These are phyloP conservation scores for Danio jaintianensis DNA, from an alignment of 2,797 vertebrate species.

Conservation along the genomic window DNA sequence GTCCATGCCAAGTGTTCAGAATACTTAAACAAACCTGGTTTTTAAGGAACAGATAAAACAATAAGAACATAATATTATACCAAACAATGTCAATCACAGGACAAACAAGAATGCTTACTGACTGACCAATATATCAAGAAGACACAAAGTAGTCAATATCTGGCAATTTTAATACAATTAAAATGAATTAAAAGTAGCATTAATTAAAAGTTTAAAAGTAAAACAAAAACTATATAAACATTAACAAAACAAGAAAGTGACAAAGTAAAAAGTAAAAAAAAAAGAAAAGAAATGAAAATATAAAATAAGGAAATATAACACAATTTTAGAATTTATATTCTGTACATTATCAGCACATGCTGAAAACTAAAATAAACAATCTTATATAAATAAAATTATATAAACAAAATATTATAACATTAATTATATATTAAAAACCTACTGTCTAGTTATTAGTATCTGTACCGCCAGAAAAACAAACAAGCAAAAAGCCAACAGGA, in stretches of 20 bases:
- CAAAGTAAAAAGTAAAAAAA: too few relatives aligned
- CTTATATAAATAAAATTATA: background rate
- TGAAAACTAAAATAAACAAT: background rate
- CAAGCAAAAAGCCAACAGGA: background rate
- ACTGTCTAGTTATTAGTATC: background rate
- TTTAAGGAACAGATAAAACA: conserved; percentile 18
- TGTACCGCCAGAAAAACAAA: background rate
- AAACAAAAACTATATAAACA: too few relatives aligned
- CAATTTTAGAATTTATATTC: background rate
- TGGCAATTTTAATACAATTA: too few relatives aligned
- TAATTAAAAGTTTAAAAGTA: too few relatives aligned
- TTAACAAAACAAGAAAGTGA: too few relatives aligned
- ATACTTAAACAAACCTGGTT: conserved; percentile 98
- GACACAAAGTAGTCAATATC: background rate
- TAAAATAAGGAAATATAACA: background rate
- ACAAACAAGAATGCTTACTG: background rate
- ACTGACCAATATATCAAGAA: background rate
- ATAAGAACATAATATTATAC: conserved; percentile 6
- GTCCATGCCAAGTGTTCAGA: conserved; percentile 98
- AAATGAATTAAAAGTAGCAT: too few relatives aligned
- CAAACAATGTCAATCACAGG: background rate
- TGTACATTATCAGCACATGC: background rate
- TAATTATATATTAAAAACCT: background rate
- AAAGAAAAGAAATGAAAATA: too few relatives aligned
- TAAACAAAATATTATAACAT: background rate